A percentile compares a stretch with the other conserved stretches of the same genome.
These are phyloP conservation scores for Drosophila lacicola DNA, from an alignment of 2,888 invertebrate genomes.

Conservation along the genomic window DNA sequence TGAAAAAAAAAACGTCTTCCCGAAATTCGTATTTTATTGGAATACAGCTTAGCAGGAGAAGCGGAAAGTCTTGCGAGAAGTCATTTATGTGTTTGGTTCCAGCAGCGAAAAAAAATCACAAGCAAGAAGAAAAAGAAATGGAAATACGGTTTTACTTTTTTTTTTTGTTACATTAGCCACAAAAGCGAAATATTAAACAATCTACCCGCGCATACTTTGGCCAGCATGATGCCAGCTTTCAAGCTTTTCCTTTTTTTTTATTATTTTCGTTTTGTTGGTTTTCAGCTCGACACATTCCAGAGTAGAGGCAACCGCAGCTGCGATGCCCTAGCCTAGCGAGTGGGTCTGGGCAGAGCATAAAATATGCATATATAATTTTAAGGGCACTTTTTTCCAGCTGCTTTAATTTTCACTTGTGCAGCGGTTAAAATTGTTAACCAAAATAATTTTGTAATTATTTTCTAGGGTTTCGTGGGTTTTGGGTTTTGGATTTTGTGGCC, in stretches of 20 bases:
- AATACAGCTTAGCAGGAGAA: too few relatives aligned
- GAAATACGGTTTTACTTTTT: not conserved
- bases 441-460: conserved; percentile 43
- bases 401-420: conserved; percentile 16
- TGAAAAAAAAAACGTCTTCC: too few relatives aligned
- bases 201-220: conserved; percentile 20
- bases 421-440: conserved; percentile 26
- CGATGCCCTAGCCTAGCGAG: not conserved
- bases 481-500: conserved; percentile 6
- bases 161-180: not conserved
- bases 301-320: conserved; percentile 10
- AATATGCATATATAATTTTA: conserved; percentile 49
- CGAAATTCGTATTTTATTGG: too few relatives aligned
- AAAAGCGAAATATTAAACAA: conserved; percentile 10
- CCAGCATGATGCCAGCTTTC: conserved; percentile 30
- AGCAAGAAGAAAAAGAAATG: not conserved
- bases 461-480: conserved; percentile 1
- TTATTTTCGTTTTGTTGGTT: conserved; percentile 13
- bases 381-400: conserved; percentile 17
- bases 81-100: too few relatives aligned
- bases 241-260: conserved; percentile 13
- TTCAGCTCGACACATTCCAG: not conserved
- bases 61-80: too few relatives aligned
- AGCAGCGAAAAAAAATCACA: not conserved
- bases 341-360: conserved; percentile 13